Base-by-base conservation (phyloP, 2,113 vertebrate genomes). In the Rhagologus leucostigma region DNA sequence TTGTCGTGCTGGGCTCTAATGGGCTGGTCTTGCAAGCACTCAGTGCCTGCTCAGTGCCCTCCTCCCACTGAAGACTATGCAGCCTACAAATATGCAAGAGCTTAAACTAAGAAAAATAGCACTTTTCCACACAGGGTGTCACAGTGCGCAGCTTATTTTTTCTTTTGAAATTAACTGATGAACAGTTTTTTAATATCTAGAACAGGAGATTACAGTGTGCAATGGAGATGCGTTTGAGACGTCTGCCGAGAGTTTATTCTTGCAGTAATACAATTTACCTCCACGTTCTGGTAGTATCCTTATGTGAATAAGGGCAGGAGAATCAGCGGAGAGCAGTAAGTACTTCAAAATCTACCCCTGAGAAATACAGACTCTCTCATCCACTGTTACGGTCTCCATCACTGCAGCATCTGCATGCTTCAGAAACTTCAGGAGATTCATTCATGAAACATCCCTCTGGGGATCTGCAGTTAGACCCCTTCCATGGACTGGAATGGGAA, bases 1-100 rank as follows among this genome's bases (percentile, higher is more conserved):
- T 69, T 71, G 42, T 89, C 80, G 19, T 46, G 22, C 57, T 94
- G 89, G 65, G 41, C 23, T 55, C 68, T 93, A 18, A 67, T 49
- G 79, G 64, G 68, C 64, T 92, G 57, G 3, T 56, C 44, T 41
- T 49, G 37, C 24, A 52, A 78, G 46, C 44, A 12, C 56, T 92
- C 49, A 52, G 50, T 63, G 30, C 55, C 81, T 84, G 41, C 53
- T 85, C 20, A 50, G 2, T 56, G 37, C 32, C 32, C 21, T 77
- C 23, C 33, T 85, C 37, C 42, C 39, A 70, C 8, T 11, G 44
- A 76, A 77, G 30, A 7, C 39, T 49, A n/a, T 73, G 49, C 35
- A 39, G 47, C 44, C 53, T 62, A 18, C n/a, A 68, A 83, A 42
- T 46, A 47, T 9, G 7, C 22, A 75, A 59, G 47, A 83, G 20